These are phyloP conservation scores for Mythimna ferrago DNA, from an alignment of 2,888 invertebrate species.

Conservation along the genomic window DNA sequence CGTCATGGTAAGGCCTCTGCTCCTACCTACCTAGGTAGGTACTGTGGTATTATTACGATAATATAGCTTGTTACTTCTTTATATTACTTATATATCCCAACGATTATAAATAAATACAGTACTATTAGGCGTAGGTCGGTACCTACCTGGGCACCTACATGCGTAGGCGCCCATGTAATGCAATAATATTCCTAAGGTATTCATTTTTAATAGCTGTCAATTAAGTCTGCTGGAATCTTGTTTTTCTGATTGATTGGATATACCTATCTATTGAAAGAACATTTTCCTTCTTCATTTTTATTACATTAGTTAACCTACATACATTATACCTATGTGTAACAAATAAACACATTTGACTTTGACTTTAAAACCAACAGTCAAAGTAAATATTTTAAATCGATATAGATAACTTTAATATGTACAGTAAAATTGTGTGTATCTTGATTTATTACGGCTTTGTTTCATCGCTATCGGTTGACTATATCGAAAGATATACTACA, in stretches of 20 bases:
- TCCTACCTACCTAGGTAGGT: background rate
- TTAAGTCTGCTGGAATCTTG: background rate
- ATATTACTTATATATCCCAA: background rate
- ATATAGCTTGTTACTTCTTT: background rate
- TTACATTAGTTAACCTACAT: background rate
- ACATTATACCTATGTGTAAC: too few species aligned
- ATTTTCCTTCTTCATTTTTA: background rate
- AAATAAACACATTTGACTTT: too few species aligned
- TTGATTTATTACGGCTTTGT: too few species aligned
- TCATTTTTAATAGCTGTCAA: background rate
- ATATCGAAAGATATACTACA: too few species aligned
- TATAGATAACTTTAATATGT: too few species aligned
- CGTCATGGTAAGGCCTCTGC: too few species aligned
- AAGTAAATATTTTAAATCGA: background rate
- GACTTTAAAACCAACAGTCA: background rate
- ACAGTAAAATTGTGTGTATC: too few species aligned
- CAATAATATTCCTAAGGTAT: constrained; percentile 21
- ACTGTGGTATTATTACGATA: background rate
- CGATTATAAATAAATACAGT: background rate
- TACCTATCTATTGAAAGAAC: background rate
- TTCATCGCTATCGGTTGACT: too few species aligned
- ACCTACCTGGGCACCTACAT: background rate
- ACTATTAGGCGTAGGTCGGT: background rate
- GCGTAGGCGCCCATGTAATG: constrained; percentile 23
- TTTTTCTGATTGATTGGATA: too few species aligned